Base-by-base conservation (phyloP, 2,888 invertebrate genomes). In the Meandrusa payeni region DNA sequence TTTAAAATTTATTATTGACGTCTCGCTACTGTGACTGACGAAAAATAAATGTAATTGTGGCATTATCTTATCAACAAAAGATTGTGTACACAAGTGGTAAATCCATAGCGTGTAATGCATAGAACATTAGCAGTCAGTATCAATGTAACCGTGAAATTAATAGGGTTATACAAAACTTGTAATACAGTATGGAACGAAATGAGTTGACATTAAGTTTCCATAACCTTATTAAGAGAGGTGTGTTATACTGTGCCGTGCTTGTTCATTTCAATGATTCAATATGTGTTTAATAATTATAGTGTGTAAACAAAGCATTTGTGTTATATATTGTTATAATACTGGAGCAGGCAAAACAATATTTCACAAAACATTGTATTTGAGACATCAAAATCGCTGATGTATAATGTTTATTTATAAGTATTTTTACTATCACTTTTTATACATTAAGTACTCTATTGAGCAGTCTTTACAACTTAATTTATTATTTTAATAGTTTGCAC, bases 51-150 rank as follows among this genome's bases (percentile, higher is more conserved):
- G 54, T 31, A 33, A 43, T 50, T 45, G 45, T 46, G 36, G 52
- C 61, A 58, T 65, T 79, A 86, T 85, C 85, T 85, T 86, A 86
- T 86, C 86, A 69, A 46, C 51, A 55, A 38, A 62, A 81, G 82
- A 85, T 79, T 83, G 79, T 83, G 80, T 83, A 76, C 75, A 79
- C 85, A 82, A 80, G 80, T 81, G 82, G 73, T 59, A 66, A 67
- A 64, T 74, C 66, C 64, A 61, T 70, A 59, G 64, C 65, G 60
- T 76, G 76, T 76, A 76, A 78, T 77, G 79, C 78, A 54, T 76
- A 76, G 66, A 74, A 76, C 67, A 78, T 77, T 69, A 65, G 65
- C 56, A 74, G 76, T 64, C 70, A 73, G 55, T 71, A 69, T 61
- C 63, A 68, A 55, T 64, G 63, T 61, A 69, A 73, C 59, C 73